A percentile compares a stretch with the other conserved stretches of the same genome.
phyloP scores from a whole-genome alignment of 2,113 vertebrate genomes.

The Prolemur simus region DNA sequence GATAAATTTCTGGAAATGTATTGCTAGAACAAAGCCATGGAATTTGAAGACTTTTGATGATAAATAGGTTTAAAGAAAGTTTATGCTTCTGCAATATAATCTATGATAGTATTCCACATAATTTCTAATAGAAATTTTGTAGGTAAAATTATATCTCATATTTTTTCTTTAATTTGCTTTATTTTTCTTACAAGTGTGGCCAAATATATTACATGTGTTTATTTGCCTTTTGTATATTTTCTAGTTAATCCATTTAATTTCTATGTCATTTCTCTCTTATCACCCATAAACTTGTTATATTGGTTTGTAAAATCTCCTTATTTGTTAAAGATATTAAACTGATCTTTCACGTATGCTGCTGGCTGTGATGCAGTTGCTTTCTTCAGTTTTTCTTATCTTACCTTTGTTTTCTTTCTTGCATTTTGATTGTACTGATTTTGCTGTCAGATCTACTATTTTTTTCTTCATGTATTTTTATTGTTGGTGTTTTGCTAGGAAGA shows the following conservation, averaged over 20 bases:
- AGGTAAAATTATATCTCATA: not conserved
- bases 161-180: not conserved
- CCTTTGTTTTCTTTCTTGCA: not conserved
- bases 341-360: not conserved
- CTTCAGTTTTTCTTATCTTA: slow-evolving; percentile 29
- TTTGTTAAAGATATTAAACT: not conserved
- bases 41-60: not conserved
- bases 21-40: not conserved
- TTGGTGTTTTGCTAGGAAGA: not conserved
- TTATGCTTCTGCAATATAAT: not conserved
- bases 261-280: not conserved
- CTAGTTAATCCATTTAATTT: not conserved
- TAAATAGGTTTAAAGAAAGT: not conserved
- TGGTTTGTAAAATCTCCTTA: not conserved
- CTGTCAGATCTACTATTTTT: not conserved
- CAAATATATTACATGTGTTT: not conserved
- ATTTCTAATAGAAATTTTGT: not conserved
- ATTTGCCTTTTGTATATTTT: not conserved
- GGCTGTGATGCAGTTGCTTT: not conserved
- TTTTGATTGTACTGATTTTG: not conserved
- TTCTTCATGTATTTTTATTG: not conserved
- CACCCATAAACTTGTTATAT: not conserved
- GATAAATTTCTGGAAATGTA: not conserved
- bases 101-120: not conserved
- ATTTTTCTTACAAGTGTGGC: not conserved